Conservation (phyloP, 2,797 vertebrate genomes). For the Parotocinclus haroldoi region DNA sequence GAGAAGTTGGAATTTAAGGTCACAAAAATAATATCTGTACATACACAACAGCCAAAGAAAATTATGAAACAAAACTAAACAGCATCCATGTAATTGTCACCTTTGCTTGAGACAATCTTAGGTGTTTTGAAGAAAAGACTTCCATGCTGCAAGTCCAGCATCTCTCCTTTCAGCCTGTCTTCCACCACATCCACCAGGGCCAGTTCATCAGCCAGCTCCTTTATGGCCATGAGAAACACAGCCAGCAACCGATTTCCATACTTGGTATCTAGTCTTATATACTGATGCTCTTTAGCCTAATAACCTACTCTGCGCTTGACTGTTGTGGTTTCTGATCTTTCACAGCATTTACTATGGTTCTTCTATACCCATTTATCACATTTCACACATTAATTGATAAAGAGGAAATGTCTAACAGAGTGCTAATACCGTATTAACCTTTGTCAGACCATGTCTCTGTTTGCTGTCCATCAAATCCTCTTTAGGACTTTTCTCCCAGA, state of each 20-base stretch:
- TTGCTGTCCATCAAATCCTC: too few relatives aligned
- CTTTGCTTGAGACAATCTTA: conserved; percentile 90
- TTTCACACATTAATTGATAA: too few relatives aligned
- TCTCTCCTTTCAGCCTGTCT: conserved; percentile 91
- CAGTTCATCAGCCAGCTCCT: conserved; percentile 89
- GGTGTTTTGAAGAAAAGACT: conserved; percentile 91
- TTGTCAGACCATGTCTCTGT: background rate
- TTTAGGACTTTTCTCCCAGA: too few relatives aligned
- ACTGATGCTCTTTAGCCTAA: too few relatives aligned
- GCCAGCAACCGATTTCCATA: too few relatives aligned
- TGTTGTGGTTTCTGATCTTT: too few relatives aligned
- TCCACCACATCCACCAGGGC: conserved; percentile 93
- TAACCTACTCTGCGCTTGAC: too few relatives aligned
- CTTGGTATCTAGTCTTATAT: too few relatives aligned
- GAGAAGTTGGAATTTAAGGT: background rate
- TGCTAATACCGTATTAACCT: background rate
- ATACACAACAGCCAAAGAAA: background rate
- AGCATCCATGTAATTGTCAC: conserved; percentile 56
- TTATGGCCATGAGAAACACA: background rate
- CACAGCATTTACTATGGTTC: too few relatives aligned
- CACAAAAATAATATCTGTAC: background rate
- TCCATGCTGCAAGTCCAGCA: conserved; percentile 94
- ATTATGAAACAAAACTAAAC: background rate
- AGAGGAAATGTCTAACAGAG: too few relatives aligned
- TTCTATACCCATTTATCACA: too few relatives aligned